These are phyloP conservation scores for Zaprionus capensis DNA, from an alignment of 1,140 invertebrate genomes.

Conservation along the genomic window DNA sequence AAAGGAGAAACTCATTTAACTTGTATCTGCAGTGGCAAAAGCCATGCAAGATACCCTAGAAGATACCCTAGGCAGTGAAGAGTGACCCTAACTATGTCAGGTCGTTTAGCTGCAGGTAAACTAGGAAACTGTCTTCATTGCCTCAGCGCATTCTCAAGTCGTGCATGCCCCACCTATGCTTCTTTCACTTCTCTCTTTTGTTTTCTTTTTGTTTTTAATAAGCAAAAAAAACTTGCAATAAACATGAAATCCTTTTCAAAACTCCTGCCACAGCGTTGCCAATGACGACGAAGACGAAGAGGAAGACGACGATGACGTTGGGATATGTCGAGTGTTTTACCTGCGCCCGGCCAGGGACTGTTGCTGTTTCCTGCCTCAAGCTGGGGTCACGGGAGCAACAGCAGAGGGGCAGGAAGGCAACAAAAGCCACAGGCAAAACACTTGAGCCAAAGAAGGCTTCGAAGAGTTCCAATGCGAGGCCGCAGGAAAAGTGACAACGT, in stretches of 20 bases:
- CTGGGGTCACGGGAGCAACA: constrained; percentile 8
- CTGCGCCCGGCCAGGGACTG: constrained; percentile 3
- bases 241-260: constrained; percentile 69
- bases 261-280: constrained; percentile 44
- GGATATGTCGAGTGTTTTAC: constrained; percentile 20
- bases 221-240: constrained; percentile 47
- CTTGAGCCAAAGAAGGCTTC: constrained; percentile 74
- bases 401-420: constrained; percentile 7
- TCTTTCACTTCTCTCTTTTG: constrained; percentile 24
- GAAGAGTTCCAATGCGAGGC: constrained; percentile 53
- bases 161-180: constrained; percentile 28
- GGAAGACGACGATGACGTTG: constrained; percentile 35
- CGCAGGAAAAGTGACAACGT: constrained; percentile 50
- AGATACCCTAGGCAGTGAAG: not conserved
- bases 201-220: constrained; percentile 40
- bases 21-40: constrained; percentile 55
- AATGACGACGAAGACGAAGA: constrained; percentile 19
- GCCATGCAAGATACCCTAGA: constrained; percentile 7
- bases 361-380: constrained; percentile 57
- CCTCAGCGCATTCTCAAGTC: not conserved
- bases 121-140: not conserved
- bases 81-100: not conserved
- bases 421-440: constrained; percentile 63
- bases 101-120: too few species aligned
- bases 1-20: constrained; percentile 70